phyloP scores from a whole-genome alignment of 2,113 vertebrate species.

The Erythrocercus mccallii region DNA sequence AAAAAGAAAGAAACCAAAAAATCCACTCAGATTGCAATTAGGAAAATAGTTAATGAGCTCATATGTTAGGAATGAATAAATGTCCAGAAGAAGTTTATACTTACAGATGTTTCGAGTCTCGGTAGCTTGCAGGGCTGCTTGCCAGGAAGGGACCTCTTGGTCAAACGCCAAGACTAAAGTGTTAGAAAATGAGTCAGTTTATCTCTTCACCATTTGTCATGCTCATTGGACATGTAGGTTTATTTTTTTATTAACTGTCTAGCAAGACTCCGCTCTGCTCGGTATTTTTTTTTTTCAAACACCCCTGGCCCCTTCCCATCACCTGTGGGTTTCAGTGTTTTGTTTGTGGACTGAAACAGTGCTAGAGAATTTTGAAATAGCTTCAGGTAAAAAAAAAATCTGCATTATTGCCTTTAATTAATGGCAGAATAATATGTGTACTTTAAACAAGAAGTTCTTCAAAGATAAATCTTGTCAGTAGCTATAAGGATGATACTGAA shows the following conservation, averaged over 20 bases:
- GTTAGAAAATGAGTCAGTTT: constrained; percentile 57
- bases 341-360: neutral
- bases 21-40: neutral
- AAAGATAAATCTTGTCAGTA: constrained; percentile 21
- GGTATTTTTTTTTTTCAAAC: neutral
- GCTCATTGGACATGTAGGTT: neutral
- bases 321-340: neutral
- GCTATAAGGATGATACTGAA: neutral
- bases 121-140: constrained; percentile 41
- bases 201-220: constrained; percentile 46
- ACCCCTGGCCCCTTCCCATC: accelerated
- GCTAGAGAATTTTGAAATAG: neutral
- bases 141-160: constrained; percentile 14
- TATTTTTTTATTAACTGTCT: neutral
- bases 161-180: constrained; percentile 34
- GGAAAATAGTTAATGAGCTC: constrained; percentile 73
- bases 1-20: neutral
- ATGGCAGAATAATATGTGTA: constrained; percentile 1
- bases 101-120: constrained; percentile 66
- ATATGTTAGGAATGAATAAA: constrained; percentile 70
- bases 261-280: neutral
- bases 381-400: neutral
- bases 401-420: constrained; percentile 52
- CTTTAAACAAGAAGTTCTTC: constrained; percentile 47
- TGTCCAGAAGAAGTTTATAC: constrained; percentile 69